Percentiles rank a stretch among this genome's conserved stretches.
Evolutionary conservation across 2,888 invertebrate species (phyloP).

Genomic region (Seladonia tumulorum): DNA sequence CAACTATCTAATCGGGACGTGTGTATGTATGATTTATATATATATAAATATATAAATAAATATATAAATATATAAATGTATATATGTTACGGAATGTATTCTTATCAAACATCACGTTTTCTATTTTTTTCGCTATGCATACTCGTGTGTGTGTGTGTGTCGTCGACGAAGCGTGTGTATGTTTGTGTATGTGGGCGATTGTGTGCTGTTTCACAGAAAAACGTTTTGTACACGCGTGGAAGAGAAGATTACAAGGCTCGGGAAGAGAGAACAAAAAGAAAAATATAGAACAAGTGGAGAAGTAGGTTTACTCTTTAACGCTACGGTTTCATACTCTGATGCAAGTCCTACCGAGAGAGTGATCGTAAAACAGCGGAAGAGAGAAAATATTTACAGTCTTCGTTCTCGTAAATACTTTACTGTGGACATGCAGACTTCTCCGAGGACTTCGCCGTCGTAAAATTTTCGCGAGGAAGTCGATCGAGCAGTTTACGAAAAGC

Average conservation of each 20-base stretch:
- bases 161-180: not conserved
- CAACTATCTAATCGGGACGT: conserved; percentile 43
- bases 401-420: conserved; percentile 52
- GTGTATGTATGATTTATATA: not conserved
- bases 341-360: conserved; percentile 52
- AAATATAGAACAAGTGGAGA: conserved; percentile 1
- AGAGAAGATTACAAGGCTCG: conserved; percentile 10
- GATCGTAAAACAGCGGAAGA: conserved; percentile 32
- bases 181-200: not conserved
- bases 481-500: conserved; percentile 25
- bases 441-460: conserved; percentile 29
- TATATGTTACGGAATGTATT: conserved; percentile 30
- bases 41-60: not conserved
- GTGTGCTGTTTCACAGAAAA: conserved; percentile 27
- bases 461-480: conserved; percentile 53
- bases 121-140: conserved; percentile 14
- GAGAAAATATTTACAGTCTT: conserved; percentile 51
- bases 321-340: conserved; percentile 54
- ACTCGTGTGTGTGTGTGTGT: not conserved
- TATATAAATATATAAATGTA: not conserved
- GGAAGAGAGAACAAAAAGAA: conserved; percentile 2
- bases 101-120: conserved; percentile 34
- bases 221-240: conserved; percentile 29
- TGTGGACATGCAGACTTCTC: conserved; percentile 63
- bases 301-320: conserved; percentile 22